These are phyloP conservation scores for Amiota minor DNA, from an alignment of 2,888 invertebrate genomes.

Conservation along the genomic window DNA sequence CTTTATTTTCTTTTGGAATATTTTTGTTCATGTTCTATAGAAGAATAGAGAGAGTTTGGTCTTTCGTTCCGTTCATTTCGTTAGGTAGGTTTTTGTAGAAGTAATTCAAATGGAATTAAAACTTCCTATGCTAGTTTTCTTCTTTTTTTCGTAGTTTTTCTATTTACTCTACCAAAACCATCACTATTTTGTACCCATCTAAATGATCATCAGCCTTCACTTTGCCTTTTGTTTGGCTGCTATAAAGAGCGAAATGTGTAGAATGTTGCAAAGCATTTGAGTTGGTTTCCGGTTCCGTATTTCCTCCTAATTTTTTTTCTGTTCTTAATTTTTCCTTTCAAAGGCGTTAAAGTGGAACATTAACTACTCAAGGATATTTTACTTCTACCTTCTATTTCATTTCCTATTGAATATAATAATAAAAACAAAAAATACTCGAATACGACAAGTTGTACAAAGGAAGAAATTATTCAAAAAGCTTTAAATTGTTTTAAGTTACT, in stretches of 20 bases:
- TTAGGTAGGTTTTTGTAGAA: constrained; percentile 45
- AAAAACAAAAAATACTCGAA: no score
- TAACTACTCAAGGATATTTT: background rate
- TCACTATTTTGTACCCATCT: no score
- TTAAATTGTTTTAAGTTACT: no score
- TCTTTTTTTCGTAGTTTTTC: background rate
- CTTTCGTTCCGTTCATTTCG: constrained; percentile 35
- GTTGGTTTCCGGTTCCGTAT: constrained; percentile 25
- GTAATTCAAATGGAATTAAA: constrained; percentile 69
- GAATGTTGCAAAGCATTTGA: constrained; percentile 26
- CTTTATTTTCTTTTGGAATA: constrained; percentile 14
- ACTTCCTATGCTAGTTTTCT: constrained; percentile 46
- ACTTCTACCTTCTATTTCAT: no score
- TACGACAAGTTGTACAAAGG: no score
- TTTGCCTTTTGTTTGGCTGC: constrained; percentile 5
- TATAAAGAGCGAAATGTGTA: constrained; percentile 24
- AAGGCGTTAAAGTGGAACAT: constrained; percentile 16
- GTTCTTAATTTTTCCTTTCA: constrained; percentile 24
- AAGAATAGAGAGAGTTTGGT: constrained; percentile 1
- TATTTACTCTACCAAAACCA: no score
- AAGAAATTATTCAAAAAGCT: no score
- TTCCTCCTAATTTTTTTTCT: background rate
- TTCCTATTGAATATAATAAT: no score
- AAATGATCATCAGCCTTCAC: no score
- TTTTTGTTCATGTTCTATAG: constrained; percentile 5